Base-by-base conservation (phyloP, 2,113 vertebrate species). In the Amphiprion ocellaris region DNA sequence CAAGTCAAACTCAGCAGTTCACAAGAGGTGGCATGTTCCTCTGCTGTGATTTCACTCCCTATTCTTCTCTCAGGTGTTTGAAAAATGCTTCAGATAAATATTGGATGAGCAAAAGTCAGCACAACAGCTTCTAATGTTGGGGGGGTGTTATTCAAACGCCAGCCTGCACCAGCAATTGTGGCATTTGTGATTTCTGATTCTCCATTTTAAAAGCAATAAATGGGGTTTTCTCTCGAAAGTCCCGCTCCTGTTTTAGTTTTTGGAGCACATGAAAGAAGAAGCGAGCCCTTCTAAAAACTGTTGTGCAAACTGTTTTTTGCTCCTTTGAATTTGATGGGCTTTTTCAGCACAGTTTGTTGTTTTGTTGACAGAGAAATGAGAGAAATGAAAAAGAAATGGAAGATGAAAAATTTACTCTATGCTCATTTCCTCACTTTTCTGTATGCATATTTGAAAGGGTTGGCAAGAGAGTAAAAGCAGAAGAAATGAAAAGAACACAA, bases 101-200 rank as follows among this genome's bases (percentile, higher is more conserved):
- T 84, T 86, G 72, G 80, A 90, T 92, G 79, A 89, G 79, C 52
- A 50, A 73, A 82, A 67, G 54, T 89, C 89, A 87, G 87, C 85
- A 79, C 80, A 82, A 67, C 60, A 7, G 56, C 74, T 79, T 87
- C 46, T 69, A 77, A 65, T 74, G 54, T 67, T 54, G 47, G 7
- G 12, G 49, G 49, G 59, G 52, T 44, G 62, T 46, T 52, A 56
- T 88, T 87, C 33, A 66, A 69, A 71, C 28, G 9, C n/a, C 24
- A 52, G 46, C 50, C 3, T 16, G 50, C 21, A 37, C 33, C 9
- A 56, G 72, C 69, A 44, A 53, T 62, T 74, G 79, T 73, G 76
- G 69, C 66, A 50, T 80, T 81, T 87, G 71, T 49, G 63, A 67
- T 74, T 86, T 84, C 44, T 59, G 46, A 72, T 59, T 70, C 28